phyloP scores from a whole-genome alignment of 2,113 vertebrate genomes.

The Tetrax tetrax region DNA sequence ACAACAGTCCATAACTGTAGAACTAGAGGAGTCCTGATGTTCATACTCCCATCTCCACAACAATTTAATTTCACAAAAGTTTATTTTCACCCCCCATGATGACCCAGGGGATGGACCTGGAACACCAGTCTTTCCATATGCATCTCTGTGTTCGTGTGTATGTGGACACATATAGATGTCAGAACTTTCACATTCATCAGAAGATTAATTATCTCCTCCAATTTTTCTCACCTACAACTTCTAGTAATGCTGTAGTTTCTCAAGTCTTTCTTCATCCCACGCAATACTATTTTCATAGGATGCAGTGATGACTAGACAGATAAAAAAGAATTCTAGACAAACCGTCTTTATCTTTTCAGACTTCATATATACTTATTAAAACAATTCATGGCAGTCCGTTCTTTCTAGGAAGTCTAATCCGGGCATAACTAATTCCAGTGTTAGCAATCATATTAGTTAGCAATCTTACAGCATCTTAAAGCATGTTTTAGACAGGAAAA shows the following conservation, averaged over 20 bases:
- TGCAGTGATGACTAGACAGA: constrained; percentile 46
- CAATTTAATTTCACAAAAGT: not conserved
- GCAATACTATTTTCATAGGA: not conserved
- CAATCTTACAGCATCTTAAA: not conserved
- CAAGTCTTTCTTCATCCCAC: constrained; percentile 23
- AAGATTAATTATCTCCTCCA: not conserved
- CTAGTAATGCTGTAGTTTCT: constrained; percentile 15
- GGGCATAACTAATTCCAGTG: not conserved
- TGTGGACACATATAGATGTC: not conserved
- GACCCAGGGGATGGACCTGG: not conserved
- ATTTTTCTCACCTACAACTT: not conserved
- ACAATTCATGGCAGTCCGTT: not conserved
- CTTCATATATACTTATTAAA: constrained; percentile 7
- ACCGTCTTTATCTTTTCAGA: constrained; percentile 32
- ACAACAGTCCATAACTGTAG: not conserved
- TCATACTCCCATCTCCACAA: not conserved
- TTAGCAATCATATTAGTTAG: not conserved
- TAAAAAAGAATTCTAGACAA: constrained; percentile 23
- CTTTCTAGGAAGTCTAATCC: not conserved
- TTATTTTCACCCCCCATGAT: not conserved
- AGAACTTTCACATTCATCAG: not conserved
- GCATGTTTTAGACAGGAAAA: not conserved
- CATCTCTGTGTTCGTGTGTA: not conserved
- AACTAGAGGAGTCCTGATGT: not conserved
- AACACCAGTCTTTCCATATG: rapidly evolving